These are phyloP conservation scores for Plodia interpunctella DNA, from an alignment of 1,140 invertebrate species.

Conservation along the genomic window DNA sequence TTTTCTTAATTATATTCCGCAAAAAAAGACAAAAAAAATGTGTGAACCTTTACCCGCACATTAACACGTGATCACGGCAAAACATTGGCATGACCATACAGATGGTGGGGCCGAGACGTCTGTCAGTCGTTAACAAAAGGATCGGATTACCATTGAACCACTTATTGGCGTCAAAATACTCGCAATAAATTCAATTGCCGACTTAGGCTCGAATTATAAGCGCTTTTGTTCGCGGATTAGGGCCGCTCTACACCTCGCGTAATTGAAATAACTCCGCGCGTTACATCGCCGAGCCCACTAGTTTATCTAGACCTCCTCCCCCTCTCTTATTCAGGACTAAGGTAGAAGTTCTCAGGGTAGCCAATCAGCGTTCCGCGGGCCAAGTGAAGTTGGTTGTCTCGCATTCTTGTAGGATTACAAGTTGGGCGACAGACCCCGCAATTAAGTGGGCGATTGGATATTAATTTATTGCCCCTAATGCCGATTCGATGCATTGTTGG, in stretches of 20 bases:
- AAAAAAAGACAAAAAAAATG: too few species aligned
- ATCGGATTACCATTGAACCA: slow-evolving; percentile 7
- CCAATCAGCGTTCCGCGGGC: slow-evolving; percentile 19
- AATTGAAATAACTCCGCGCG: slow-evolving; percentile 61
- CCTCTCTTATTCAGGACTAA: slow-evolving; percentile 11
- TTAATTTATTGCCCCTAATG: slow-evolving; percentile 47
- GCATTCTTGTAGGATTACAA: slow-evolving; percentile 62
- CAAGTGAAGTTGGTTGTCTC: slow-evolving; percentile 28
- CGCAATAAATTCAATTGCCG: slow-evolving; percentile 56
- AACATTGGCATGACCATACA: too few species aligned
- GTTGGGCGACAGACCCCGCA: slow-evolving; percentile 49
- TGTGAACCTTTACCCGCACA: too few species aligned
- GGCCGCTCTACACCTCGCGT: slow-evolving; percentile 32
- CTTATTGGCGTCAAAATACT: slow-evolving; percentile 12
- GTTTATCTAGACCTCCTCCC: slow-evolving; percentile 14
- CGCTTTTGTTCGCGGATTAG: slow-evolving; percentile 58
- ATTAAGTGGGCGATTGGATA: slow-evolving; percentile 56
- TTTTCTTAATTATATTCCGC: too few species aligned
- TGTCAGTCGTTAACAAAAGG: slow-evolving; percentile 1
- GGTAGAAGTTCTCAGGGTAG: background rate
- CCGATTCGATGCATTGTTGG: slow-evolving; percentile 7
- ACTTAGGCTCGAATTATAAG: slow-evolving; percentile 50
- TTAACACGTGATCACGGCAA: too few species aligned
- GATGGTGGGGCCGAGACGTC: background rate
- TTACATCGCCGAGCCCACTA: slow-evolving; percentile 36